Evolutionary conservation across 2,113 vertebrate species (phyloP), one percentile per base, ranked within the genome.

Genomic region (Stigmatopora argus): DNA sequence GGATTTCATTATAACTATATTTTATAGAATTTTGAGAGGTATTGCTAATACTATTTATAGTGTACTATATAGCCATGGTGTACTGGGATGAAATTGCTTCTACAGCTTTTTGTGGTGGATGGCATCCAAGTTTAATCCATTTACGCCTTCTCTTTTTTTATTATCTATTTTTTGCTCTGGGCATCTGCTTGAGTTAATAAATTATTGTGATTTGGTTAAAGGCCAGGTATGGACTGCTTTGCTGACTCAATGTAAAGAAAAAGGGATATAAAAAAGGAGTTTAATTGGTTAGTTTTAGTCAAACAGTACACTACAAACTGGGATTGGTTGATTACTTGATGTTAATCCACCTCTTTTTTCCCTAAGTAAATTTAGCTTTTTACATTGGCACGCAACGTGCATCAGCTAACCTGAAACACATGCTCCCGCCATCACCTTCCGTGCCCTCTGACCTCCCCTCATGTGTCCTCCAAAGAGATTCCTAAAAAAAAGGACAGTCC

Each of bases 191-290:
- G 78, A 83, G 88, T 91, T 92, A 88, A 74, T 89, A 86, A 90
- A 86, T 83, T 83, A 74, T 70, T 49, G 60, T 82, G 81, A 89
- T 87, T 84, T 85, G 79, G 78, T 86, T 83, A 72, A 71, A 71
- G 84, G 81, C 74, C 74, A 80, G 67, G 61, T 61, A 18, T 56
- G 23, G 57, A 56, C 46, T 12, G 41, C 38, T 61, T 73, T 75
- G 82, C 88, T 91, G 88, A 90, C 77, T 89, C 83, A 87, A 82
- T 65, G 72, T 65, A 68, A 66, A 78, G 77, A 69, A 74, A 77
- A 71, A 51, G 65, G 58, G 72, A 72, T 70, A 74, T 78, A 77
- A 73, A 68, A 77, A 72, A 58, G 17, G 0, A 51, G 17, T 76
- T 9, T 10, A 10, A 41, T 41, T 10, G 9, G 38, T 41, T 31